Percentiles rank a stretch among this genome's conserved stretches.
phyloP scores from a whole-genome alignment of 2,797 vertebrate genomes.

The Petrocephalus sullivani region DNA sequence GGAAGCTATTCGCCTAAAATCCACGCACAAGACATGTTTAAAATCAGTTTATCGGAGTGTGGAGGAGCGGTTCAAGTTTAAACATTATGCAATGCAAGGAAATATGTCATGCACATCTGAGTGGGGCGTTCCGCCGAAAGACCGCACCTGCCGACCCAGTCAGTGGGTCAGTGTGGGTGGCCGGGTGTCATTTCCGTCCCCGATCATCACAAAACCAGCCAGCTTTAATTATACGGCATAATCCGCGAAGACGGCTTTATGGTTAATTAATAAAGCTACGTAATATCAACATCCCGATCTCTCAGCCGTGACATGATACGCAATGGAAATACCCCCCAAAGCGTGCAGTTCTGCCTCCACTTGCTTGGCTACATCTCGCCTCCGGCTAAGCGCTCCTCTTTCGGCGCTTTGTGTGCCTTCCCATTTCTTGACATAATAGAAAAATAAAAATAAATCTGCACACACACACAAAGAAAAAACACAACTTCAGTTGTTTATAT shows the following conservation, averaged over 20 bases:
- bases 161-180: slow-evolving; percentile 1
- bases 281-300: background rate
- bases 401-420: background rate
- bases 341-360: background rate
- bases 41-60: background rate
- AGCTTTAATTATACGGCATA: background rate
- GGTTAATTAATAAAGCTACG: background rate
- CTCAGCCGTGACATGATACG: slow-evolving; percentile 2
- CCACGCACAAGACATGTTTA: background rate
- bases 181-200: background rate
- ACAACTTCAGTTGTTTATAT: background rate
- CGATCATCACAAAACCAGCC: background rate
- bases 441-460: background rate
- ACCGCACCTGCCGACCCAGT: background rate
- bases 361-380: background rate
- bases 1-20: background rate
- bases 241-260: background rate
- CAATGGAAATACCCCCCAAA: background rate
- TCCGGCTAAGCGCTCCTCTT: background rate
- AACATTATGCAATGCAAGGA: background rate
- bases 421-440: background rate
- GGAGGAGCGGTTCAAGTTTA: background rate
- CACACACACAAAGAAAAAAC: background rate
- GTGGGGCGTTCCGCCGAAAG: background rate
- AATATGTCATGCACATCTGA: background rate